Evolutionary conservation across 92 coral and sea anemone genomes (phyloP).

Genomic region (Epizoanthus scotinus): DNA sequence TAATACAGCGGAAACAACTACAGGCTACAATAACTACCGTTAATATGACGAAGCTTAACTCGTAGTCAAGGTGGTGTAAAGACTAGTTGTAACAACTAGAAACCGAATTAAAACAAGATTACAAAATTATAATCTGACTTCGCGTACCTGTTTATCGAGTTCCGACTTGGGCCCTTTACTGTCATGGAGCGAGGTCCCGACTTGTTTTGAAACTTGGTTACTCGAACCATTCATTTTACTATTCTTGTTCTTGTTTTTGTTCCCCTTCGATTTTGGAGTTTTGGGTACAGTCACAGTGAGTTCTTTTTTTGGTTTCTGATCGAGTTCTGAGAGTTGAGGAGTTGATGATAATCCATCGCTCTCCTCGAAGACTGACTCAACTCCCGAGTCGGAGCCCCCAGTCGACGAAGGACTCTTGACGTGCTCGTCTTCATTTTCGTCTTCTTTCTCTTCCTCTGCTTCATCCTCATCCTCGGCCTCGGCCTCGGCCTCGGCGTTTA

Average conservation of each 20-base stretch:
- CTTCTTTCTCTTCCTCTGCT: slow-evolving; percentile 39
- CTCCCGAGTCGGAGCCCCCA: slow-evolving; percentile 86
- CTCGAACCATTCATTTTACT: slow-evolving; percentile 30
- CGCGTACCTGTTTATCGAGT: slow-evolving; percentile 88
- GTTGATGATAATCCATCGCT: slow-evolving; percentile 64
- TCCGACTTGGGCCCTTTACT: slow-evolving; percentile 84
- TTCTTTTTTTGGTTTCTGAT: slow-evolving; percentile 30
- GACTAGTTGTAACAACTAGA: slow-evolving; percentile 23
- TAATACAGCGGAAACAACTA: slow-evolving; percentile 25
- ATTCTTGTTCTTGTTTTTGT: slow-evolving; percentile 46
- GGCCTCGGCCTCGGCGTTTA: slow-evolving; percentile 40
- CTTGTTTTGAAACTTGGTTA: background rate
- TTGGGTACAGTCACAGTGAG: slow-evolving; percentile 11
- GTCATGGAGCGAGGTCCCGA: slow-evolving; percentile 59
- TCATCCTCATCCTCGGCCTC: too few relatives aligned
- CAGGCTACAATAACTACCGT: background rate
- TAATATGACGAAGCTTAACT: slow-evolving; percentile 15
- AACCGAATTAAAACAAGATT: slow-evolving; percentile 30
- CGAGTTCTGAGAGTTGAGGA: slow-evolving; percentile 63
- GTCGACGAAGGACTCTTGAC: slow-evolving; percentile 19
- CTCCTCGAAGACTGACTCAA: slow-evolving; percentile 77
- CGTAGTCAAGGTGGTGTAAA: background rate
- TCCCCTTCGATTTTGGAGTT: slow-evolving; percentile 43
- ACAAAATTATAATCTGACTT: slow-evolving; percentile 7
- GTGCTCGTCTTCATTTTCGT: slow-evolving; percentile 33